Evolutionary conservation across 2,888 invertebrate genomes (phyloP).

Genomic region (Habroteleia sp.): DNA sequence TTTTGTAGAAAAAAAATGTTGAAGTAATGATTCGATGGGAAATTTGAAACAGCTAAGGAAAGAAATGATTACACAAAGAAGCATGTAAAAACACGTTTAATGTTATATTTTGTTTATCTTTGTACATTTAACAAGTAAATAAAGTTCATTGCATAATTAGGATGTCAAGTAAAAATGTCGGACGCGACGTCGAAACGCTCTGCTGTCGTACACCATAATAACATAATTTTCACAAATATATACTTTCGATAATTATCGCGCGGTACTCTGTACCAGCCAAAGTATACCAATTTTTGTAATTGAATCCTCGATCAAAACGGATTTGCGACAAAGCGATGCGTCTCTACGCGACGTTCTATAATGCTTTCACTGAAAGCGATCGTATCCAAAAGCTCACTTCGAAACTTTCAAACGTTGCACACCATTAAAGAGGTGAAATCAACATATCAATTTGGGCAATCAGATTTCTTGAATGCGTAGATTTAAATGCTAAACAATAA

Average conservation of each 20-base stretch:
- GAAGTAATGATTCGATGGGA: no score
- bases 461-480: not conserved
- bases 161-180: slow-evolving; percentile 31
- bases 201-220: not conserved
- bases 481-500: not conserved
- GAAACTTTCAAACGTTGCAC: slow-evolving; percentile 37
- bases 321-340: slow-evolving; percentile 25
- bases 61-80: slow-evolving; percentile 2
- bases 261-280: no score
- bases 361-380: slow-evolving; percentile 62
- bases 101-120: slow-evolving; percentile 35
- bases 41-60: no score
- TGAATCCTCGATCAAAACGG: not conserved
- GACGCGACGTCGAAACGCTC: slow-evolving; percentile 15
- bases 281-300: slow-evolving; percentile 9
- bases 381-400: slow-evolving; percentile 45
- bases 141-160: slow-evolving; percentile 41
- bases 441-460: no score
- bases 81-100: slow-evolving; percentile 33
- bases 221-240: no score
- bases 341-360: slow-evolving; percentile 15
- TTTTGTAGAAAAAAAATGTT: no score
- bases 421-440: no score
- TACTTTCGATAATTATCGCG: slow-evolving; percentile 3
- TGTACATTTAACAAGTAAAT: slow-evolving; percentile 55